phyloP scores from a whole-genome alignment of 2,888 invertebrate genomes.

The Lymantria monacha region DNA sequence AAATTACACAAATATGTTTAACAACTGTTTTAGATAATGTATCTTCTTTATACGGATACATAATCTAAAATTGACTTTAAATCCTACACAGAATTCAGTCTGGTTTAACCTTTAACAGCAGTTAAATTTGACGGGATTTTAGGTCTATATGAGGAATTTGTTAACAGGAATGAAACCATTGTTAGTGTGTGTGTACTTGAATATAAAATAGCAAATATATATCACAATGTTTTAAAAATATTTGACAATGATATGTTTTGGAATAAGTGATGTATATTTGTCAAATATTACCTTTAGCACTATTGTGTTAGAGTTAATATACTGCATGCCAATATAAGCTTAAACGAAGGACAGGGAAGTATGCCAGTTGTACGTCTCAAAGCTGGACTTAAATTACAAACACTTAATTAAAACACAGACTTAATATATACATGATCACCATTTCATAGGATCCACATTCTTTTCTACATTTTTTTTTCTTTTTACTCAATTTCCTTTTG shows the following conservation, averaged over 20 bases:
- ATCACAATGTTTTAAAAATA: conserved; percentile 14
- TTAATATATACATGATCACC: conserved; percentile 38
- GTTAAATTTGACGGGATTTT: conserved; percentile 23
- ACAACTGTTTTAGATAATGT: conserved; percentile 45
- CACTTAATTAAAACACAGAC: conserved; percentile 30
- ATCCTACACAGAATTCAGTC: conserved; percentile 13
- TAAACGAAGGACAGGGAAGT: conserved; percentile 73
- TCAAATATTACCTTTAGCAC: conserved; percentile 46
- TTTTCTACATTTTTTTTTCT: conserved; percentile 15
- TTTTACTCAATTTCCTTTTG: conserved; percentile 27
- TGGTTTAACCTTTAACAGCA: not conserved
- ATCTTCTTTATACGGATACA: conserved; percentile 25
- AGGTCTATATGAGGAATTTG: conserved; percentile 32
- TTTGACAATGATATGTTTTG: not conserved
- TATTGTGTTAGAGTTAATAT: conserved; percentile 41
- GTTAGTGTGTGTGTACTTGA: conserved; percentile 71
- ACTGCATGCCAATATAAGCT: conserved; percentile 69
- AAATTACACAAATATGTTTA: conserved; percentile 54
- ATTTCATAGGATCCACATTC: conserved; percentile 43
- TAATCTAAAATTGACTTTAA: conserved; percentile 30
- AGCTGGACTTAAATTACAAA: conserved; percentile 27
- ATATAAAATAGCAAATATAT: conserved; percentile 47
- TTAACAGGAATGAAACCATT: conserved; percentile 69
- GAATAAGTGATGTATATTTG: conserved; percentile 39
- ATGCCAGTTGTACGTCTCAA: conserved; percentile 52